Evolutionary conservation across 2,888 invertebrate species (phyloP), one percentile per base, ranked within the genome.

Genomic region (Prostheceraeus crozeri): DNA sequence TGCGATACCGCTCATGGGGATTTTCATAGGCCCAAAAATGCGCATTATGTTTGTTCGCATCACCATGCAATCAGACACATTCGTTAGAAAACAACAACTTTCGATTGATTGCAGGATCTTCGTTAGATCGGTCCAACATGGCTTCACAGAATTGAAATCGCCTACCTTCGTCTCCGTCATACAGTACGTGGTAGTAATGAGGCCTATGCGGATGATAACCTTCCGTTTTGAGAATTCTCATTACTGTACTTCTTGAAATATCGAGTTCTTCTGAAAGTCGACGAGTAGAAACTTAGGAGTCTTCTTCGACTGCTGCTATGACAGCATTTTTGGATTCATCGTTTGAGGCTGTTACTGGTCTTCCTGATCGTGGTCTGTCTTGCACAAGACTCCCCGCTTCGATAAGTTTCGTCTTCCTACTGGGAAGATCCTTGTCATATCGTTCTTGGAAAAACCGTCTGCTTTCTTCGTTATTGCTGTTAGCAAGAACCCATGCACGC

Each of bases 21-120:
- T 48, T 48, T 14, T 48, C 48, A 28, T 23, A 28, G 48, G 27
- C 48, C 48, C 14, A 48, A 30, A 6, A 48, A 48, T 48, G 48
- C 11, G 27, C 48, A 48, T 48, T 48, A 30, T 48, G 48, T 21
- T 48, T 48, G 23, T 48, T 19, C 28, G 27, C 48, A 19, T 14
- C 48, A 48, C 23, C 6, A 19, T 28, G 23, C 25, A 6, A 25
- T 28, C 25, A 25, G 6, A 48, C 48, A 48, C 48, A 48, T 14
- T 48, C 48, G 28, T 48, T 30, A 28, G 48, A 48, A 48, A 48
- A 48, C 6, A 6, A 19, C 14, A 48, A 25, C 28, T 48, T 48
- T 8, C 48, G 6, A 6, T 48, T 6, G 14, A 19, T 28, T 8
- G 48, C 48, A 28, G 48, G 48, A 14, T 48, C 48, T 19, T 23